Evolutionary conservation across 1,140 invertebrate species (phyloP).

Genomic region (Ceratoteleas bidentatus): DNA sequence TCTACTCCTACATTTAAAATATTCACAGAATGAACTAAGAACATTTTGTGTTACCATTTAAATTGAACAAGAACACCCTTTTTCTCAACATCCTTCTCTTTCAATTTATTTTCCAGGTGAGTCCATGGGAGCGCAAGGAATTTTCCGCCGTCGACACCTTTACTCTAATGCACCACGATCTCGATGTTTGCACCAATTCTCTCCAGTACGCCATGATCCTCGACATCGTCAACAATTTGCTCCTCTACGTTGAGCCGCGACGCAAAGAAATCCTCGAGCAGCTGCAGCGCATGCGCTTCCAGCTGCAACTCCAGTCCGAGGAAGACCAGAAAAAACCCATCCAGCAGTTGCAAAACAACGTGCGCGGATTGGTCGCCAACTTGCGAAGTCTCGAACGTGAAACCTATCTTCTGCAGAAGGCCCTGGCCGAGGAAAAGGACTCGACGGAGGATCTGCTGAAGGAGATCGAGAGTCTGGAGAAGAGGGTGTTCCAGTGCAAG

Average conservation of each 20-base stretch:
- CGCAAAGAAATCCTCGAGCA: constrained; percentile 94
- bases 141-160: constrained; percentile 95
- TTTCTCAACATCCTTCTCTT: too few species aligned
- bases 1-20: too few species aligned
- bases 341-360: constrained; percentile 93
- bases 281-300: constrained; percentile 95
- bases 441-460: constrained; percentile 84
- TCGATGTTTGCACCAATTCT: constrained; percentile 98
- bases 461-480: constrained; percentile 88
- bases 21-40: too few species aligned
- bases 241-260: constrained; percentile 97
- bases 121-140: constrained; percentile 89
- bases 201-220: constrained; percentile 97
- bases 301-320: constrained; percentile 92
- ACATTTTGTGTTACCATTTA: too few species aligned
- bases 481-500: constrained; percentile 93
- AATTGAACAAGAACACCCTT: too few species aligned
- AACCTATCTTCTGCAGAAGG: constrained; percentile 93
- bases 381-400: constrained; percentile 93
- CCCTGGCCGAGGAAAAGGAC: constrained; percentile 85
- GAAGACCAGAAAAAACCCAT: constrained; percentile 96
- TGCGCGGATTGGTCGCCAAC: constrained; percentile 90
- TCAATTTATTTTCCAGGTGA: constrained; percentile 72
- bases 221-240: constrained; percentile 98
- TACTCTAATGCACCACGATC: constrained; percentile 98